Base-by-base conservation (phyloP, 2,113 vertebrate genomes). In the Gobio gobio region DNA sequence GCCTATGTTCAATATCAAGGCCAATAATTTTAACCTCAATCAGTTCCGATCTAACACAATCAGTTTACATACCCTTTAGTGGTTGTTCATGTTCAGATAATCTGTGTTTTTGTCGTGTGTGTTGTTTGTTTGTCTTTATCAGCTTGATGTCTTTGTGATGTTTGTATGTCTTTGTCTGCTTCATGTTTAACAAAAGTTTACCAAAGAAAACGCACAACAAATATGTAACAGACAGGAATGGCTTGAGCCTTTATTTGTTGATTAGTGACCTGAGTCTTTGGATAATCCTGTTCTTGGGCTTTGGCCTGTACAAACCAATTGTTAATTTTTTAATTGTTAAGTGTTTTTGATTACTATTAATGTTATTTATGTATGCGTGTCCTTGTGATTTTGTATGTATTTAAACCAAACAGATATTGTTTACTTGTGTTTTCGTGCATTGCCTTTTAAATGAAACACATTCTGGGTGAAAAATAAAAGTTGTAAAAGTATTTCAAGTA, bases 391-490 rank as follows among this genome's bases (percentile, higher is more conserved):
- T 56, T 56, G 54, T 56, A 5, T 54, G 51, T 54, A n/a, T 63
- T 63, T 63, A 63, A 63, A 63, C 59, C 24, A 64, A 64, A 64
- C 61, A 29, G 61, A 64, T 64, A 12, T 64, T 64, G 61, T 64
- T 64, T 64, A 64, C 61, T 29, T 64, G 61, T 64, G 61, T 29
- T 64, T 14, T 29, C 61, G 29, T 26, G 59, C 59, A 26, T 63
- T 63, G 24, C 24, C 24, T 61, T 61, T 64, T 64, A 64, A 64
- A 58, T 58, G 2, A 64, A 64, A 64, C 4, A 29, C 24, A 64
- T 29, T 64, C 12, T 29, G 24, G 24, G 61, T 64, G 61, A 14
- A 64, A 64, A 54, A 54, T 54, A 54, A 54, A 54, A 54, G 51
- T 54, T 54, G 16, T 54, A 18, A 54, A 54, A 54, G 10, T 63